Evolutionary conservation across 2,888 invertebrate genomes (phyloP), one percentile per base, ranked within the genome.

Genomic region (Ganaspis brasiliensis): DNA sequence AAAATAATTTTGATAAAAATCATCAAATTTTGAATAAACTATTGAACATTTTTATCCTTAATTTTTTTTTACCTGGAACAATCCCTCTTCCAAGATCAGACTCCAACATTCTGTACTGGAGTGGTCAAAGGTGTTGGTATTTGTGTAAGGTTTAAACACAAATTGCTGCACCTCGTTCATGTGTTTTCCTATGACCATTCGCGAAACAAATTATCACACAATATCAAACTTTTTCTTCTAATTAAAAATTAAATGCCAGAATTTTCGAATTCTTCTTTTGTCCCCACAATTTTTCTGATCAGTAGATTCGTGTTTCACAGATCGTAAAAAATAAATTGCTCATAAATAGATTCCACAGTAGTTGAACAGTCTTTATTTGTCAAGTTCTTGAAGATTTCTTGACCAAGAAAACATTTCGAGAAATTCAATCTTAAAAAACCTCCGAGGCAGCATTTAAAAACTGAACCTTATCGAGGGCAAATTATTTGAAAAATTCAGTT

Each of bases 61-160:
- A n/a, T n/a, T n/a, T n/a, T n/a, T n/a, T n/a, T 45, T 24, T 89
- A 90, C 89, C 90, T 89, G 89, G 14, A 87, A 75, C 55, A 89
- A 79, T 82, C 87, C 87, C 73, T 91, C 91, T 87, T 91, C 91
- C 79, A 89, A 79, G 55, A 88, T 73, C 72, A 89, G 82, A 80
- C 84, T 89, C 90, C 90, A 90, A 87, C 91, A 91, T 90, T 91
- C 91, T 88, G 89, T 76, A 83, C 79, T 84, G 10, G 84, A 71
- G 78, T 80, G 80, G 56, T 85, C 84, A 82, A 83, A 74, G 73
- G 81, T 83, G 82, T 82, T 78, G 82, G 76, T 77, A 79, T 73
- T 81, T 35, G 78, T 75, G 77, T 88, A 87, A 73, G 85, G 77
- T 83, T 86, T 89, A 57, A 85, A 74, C 63, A 86, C 61, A 40